phyloP scores from a whole-genome alignment of 2,797 vertebrate species.

The Neopelma chrysocephalum region DNA sequence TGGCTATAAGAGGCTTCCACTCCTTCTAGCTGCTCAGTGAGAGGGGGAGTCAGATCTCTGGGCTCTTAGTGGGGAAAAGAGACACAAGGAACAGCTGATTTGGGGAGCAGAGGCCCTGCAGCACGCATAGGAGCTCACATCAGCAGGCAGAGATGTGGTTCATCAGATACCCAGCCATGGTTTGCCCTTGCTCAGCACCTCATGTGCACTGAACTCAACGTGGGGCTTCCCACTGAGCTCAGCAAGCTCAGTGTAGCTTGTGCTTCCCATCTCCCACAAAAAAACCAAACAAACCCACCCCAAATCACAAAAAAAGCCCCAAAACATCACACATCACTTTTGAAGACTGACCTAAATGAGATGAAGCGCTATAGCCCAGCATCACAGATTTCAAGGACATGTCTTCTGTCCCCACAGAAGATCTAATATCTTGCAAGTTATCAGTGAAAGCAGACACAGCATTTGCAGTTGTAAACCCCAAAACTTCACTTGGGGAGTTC shows the following conservation, averaged over 20 bases:
- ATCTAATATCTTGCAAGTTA: not conserved
- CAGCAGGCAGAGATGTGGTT: not conserved
- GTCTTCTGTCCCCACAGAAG: not conserved
- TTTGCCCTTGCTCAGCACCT: not conserved
- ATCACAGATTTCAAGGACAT: not conserved
- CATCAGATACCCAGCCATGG: not conserved
- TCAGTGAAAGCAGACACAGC: not conserved
- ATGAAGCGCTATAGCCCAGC: too few species aligned
- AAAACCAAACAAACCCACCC: not conserved
- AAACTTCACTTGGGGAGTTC: too few species aligned
- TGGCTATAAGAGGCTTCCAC: fast-evolving
- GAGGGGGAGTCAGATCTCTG: not conserved
- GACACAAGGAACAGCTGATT: not conserved
- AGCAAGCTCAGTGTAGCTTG: not conserved
- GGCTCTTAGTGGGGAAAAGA: not conserved
- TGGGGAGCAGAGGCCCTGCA: not conserved
- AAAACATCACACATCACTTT: too few species aligned
- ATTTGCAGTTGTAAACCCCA: not conserved
- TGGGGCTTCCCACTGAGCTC: not conserved
- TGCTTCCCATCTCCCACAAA: not conserved
- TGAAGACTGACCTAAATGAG: too few species aligned
- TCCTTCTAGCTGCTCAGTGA: not conserved
- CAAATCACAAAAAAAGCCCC: not conserved
- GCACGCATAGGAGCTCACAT: too few species aligned
- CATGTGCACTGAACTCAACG: fast-evolving